Conservation (phyloP, 2,888 invertebrate genomes). For the Euzophera pinguis region DNA sequence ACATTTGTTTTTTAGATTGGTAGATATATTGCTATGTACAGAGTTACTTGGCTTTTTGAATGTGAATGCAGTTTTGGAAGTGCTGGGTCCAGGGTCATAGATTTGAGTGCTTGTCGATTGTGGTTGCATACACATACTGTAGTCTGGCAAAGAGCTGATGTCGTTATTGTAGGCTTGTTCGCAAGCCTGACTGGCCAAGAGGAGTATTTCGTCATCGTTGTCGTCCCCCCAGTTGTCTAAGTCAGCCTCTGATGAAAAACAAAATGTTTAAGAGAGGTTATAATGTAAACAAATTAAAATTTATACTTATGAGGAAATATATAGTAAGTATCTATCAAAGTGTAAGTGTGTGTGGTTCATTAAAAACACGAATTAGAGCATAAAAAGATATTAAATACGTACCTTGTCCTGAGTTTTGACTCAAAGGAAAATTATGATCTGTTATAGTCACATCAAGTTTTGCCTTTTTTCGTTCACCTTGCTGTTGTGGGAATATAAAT, state of each 20-base stretch:
- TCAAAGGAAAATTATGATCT: conserved; percentile 69
- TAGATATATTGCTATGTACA: conserved; percentile 38
- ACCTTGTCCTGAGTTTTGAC: conserved; percentile 49
- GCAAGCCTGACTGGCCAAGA: conserved; percentile 70
- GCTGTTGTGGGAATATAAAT: conserved; percentile 48
- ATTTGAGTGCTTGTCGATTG: conserved; percentile 62
- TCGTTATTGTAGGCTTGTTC: conserved; percentile 55
- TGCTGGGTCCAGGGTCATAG: conserved; percentile 40
- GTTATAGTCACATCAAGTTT: conserved; percentile 62
- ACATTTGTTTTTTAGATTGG: conserved; percentile 56
- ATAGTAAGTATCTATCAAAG: too few relatives aligned
- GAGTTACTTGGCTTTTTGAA: conserved; percentile 57
- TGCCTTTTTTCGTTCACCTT: conserved; percentile 60
- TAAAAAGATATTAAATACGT: neutral
- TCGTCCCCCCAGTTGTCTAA: conserved; percentile 68
- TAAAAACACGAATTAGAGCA: neutral
- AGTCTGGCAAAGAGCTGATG: conserved; percentile 50
- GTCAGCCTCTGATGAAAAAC: conserved; percentile 28
- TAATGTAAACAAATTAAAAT: conserved; percentile 1
- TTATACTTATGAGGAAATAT: neutral
- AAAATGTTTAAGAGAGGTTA: conserved; percentile 7
- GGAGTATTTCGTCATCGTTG: conserved; percentile 67
- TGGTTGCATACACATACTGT: conserved; percentile 62
- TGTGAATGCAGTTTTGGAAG: conserved; percentile 46
- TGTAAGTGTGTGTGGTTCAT: too few relatives aligned